phyloP scores from a whole-genome alignment of 2,113 vertebrate species.

The Anser brachyrhynchus region DNA sequence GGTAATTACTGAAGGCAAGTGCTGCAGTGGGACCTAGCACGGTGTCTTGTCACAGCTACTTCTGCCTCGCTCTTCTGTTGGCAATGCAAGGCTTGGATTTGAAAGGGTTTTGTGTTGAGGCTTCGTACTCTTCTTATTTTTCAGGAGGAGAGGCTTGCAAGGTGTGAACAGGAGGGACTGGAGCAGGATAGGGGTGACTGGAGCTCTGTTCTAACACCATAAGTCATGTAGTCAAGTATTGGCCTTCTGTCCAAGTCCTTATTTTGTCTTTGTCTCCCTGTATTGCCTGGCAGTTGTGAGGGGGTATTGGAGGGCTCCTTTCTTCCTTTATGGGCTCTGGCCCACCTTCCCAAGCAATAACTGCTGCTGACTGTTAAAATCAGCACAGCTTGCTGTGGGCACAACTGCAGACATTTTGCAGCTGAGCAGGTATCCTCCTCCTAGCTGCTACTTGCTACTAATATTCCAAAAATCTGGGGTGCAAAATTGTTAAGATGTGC shows the following conservation, averaged over 20 bases:
- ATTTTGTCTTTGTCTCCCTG: neutral
- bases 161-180: neutral
- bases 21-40: neutral
- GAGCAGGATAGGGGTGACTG: neutral
- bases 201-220: fast-evolving
- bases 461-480: neutral
- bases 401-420: neutral
- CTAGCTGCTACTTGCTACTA: neutral
- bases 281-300: neutral
- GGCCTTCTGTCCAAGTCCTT: neutral
- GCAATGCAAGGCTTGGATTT: neutral
- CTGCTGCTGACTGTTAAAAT: neutral
- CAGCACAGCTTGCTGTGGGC: neutral
- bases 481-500: neutral
- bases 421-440: neutral
- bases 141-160: neutral
- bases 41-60: neutral
- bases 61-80: neutral
- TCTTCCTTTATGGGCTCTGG: neutral
- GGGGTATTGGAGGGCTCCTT: neutral
- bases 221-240: neutral
- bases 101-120: neutral
- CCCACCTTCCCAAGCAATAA: neutral
- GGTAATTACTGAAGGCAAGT: neutral
- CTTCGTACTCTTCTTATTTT: neutral